Conservation (phyloP, 2,113 vertebrate genomes). For the Sebastes schlegelii region DNA sequence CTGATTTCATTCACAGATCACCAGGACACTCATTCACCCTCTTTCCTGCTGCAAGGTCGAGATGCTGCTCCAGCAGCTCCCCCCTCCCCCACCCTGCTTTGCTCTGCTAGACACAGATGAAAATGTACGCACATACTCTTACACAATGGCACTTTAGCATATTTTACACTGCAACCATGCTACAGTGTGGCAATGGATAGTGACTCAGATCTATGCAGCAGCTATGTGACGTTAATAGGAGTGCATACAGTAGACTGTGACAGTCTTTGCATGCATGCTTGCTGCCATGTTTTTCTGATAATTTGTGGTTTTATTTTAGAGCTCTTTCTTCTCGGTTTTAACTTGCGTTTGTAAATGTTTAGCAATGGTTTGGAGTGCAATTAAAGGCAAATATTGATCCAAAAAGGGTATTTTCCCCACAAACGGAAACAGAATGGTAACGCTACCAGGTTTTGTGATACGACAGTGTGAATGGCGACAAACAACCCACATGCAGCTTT, state of each 20-base stretch:
- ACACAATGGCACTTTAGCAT: constrained; percentile 48
- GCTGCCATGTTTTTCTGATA: neutral
- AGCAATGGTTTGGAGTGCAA: neutral
- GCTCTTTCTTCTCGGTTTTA: neutral
- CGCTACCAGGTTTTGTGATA: neutral
- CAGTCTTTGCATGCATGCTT: fast-evolving
- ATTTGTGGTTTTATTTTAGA: neutral
- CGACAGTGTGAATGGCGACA: neutral
- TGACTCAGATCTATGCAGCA: constrained; percentile 62
- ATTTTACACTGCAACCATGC: constrained; percentile 44
- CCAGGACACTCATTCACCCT: constrained; percentile 62
- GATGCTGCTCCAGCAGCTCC: constrained; percentile 46
- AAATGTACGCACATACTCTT: constrained; percentile 25
- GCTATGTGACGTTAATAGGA: constrained; percentile 20
- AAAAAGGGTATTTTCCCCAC: neutral
- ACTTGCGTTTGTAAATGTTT: neutral
- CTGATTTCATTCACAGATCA: constrained; percentile 72
- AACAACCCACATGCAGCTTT: neutral
- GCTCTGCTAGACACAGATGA: constrained; percentile 27
- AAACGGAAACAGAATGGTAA: neutral
- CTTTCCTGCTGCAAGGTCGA: constrained; percentile 72
- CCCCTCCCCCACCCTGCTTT: constrained; percentile 48
- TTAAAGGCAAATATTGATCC: neutral
- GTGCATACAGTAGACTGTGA: neutral
- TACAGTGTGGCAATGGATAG: neutral